Conservation (phyloP, 2,888 invertebrate species). For the Chloroclystis v-ata region DNA sequence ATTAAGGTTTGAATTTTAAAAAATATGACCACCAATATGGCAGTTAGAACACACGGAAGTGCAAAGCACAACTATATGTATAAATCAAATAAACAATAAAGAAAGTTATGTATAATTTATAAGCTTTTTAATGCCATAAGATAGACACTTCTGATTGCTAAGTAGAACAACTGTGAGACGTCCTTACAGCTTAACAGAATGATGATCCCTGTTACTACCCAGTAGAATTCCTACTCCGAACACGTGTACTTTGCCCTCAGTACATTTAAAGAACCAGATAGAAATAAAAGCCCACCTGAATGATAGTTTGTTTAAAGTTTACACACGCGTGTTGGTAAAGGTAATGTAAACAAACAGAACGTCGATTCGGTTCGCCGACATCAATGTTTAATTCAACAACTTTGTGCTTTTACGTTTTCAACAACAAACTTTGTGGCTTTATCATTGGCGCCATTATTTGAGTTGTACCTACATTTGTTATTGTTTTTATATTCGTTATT, state of each 20-base stretch:
- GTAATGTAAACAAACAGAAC: conserved; percentile 41
- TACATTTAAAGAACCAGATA: conserved; percentile 20
- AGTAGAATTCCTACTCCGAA: neutral
- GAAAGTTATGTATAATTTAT: too few species aligned
- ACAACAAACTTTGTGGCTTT: conserved; percentile 10
- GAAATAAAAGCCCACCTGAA: conserved; percentile 26
- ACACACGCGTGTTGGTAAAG: conserved; percentile 38
- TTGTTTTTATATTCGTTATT: too few species aligned
- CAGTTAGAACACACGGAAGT: too few species aligned
- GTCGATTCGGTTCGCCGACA: conserved; percentile 2
- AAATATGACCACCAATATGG: too few species aligned
- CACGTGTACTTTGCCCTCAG: neutral
- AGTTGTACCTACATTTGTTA: too few species aligned
- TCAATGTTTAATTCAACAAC: conserved; percentile 40
- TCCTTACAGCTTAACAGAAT: too few species aligned
- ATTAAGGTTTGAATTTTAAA: too few species aligned
- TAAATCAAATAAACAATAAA: too few species aligned
- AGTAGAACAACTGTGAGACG: too few species aligned
- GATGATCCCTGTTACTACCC: neutral
- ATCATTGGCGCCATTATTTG: neutral
- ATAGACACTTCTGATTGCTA: too few species aligned
- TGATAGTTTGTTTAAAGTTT: conserved; percentile 44
- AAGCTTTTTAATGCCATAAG: too few species aligned
- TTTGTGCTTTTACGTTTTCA: conserved; percentile 31
- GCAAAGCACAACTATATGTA: too few species aligned